These are phyloP conservation scores for Muricea muricata DNA, from an alignment of 92 coral and sea anemone species.

Conservation along the genomic window DNA sequence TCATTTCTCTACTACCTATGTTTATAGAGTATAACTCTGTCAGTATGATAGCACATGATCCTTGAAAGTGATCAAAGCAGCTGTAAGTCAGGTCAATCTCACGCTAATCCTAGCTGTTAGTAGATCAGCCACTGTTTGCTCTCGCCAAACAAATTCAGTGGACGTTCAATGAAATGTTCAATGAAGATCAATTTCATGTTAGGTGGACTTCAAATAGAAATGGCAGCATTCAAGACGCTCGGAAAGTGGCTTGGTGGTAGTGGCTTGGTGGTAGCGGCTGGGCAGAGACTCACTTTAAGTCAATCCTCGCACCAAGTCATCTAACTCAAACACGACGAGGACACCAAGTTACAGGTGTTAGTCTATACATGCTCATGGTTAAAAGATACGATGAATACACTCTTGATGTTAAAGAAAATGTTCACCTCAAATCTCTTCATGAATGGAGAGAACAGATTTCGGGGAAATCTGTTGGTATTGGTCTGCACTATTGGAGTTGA, in stretches of 20 bases:
- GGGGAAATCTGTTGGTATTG: conserved; percentile 39
- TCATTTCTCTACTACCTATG: conserved; percentile 35
- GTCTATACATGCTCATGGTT: conserved; percentile 13
- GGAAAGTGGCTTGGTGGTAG: too few species aligned
- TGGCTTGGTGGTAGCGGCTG: conserved; percentile 56
- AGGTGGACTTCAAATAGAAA: conserved; percentile 57
- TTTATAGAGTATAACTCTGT: conserved; percentile 41
- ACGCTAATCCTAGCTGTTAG: conserved; percentile 50
- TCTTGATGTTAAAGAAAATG: not conserved
- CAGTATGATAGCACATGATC: conserved; percentile 69
- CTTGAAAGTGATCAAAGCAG: conserved; percentile 48
- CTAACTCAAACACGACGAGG: conserved; percentile 63
- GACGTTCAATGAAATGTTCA: conserved; percentile 13
- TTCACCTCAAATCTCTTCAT: conserved; percentile 10
- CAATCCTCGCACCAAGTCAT: conserved; percentile 29
- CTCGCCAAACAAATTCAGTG: conserved; percentile 69
- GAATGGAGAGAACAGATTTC: conserved; percentile 46
- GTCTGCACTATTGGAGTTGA: conserved; percentile 42
- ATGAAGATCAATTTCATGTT: conserved; percentile 56
- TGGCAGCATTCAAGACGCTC: conserved; percentile 55
- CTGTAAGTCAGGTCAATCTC: conserved; percentile 49
- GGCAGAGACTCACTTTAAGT: conserved; percentile 46
- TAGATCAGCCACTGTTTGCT: conserved; percentile 64
- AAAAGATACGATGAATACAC: not conserved
- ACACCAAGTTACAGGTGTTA: conserved; percentile 62